A percentile compares a stretch with the other conserved stretches of the same genome.
These are phyloP conservation scores for Watsonalla cultraria DNA, from an alignment of 2,888 invertebrate genomes.

Conservation along the genomic window DNA sequence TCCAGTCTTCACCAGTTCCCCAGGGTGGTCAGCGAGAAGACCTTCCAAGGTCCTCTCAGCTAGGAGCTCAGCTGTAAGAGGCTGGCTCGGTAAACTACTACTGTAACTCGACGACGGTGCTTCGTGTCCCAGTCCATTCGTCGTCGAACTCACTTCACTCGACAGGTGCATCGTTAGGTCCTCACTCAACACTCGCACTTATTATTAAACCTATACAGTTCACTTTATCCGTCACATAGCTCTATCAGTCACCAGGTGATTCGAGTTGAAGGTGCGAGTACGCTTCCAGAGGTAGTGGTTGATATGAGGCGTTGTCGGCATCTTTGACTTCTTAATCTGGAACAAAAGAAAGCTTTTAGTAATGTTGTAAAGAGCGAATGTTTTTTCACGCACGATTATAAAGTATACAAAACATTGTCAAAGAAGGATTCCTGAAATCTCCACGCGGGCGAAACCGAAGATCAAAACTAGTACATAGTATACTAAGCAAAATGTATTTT, in stretches of 20 bases:
- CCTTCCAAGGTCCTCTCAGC: slow-evolving; percentile 92
- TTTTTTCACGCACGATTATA: no score
- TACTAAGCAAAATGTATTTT: no score
- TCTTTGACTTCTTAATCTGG: slow-evolving; percentile 8
- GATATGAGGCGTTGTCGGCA: slow-evolving; percentile 6
- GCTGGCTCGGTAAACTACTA: slow-evolving; percentile 70
- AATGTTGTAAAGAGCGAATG: no score
- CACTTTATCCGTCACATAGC: slow-evolving; percentile 62
- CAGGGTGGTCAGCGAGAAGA: slow-evolving; percentile 92
- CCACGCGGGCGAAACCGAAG: no score
- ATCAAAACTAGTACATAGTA: no score
- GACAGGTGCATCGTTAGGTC: slow-evolving; percentile 84
- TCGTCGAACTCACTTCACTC: slow-evolving; percentile 87
- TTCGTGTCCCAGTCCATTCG: slow-evolving; percentile 74
- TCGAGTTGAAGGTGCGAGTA: slow-evolving; percentile 9
- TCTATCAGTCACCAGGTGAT: slow-evolving; percentile 16
- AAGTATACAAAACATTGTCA: no score
- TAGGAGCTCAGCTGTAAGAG: slow-evolving; percentile 88
- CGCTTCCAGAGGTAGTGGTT: slow-evolving; percentile 9
- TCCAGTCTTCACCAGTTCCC: slow-evolving; percentile 96
- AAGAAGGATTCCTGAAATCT: neutral
- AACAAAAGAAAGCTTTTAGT: neutral
- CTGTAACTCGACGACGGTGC: slow-evolving; percentile 69
- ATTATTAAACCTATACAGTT: slow-evolving; percentile 24
- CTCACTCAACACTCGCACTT: slow-evolving; percentile 28